Base-by-base conservation (phyloP, 64 coral and sea anemone species). In the Montipora capricornis region DNA sequence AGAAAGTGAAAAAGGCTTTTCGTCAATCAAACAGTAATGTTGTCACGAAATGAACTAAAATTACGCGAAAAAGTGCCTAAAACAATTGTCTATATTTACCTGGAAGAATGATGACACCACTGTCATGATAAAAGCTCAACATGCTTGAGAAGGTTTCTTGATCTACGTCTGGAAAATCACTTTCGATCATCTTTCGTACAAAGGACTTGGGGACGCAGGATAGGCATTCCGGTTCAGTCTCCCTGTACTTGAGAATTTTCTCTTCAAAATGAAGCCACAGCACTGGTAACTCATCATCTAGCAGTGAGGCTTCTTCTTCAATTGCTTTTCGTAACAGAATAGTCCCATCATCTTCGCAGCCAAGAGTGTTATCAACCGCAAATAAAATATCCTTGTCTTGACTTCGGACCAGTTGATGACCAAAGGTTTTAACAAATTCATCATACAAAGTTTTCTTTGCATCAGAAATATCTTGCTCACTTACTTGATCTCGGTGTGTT, bases 241-340 rank as follows among this genome's bases (percentile, higher is more conserved):
- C 69, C 20, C 81, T 80, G 46, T 44, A 84, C 74, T 90, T 90
- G 1, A 87, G 75, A 5, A 96, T 90, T 90, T 81, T 68, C 45
- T 96, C 95, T 84, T 96, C 95, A 67, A 92, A 90, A 50, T 96
- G 95, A 58, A 96, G 87, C 95, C 95, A 96, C 46, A 73, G 8
- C 0, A 93, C 78, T 5, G 91, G 95, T 8, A 93, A 71, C 47
- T 96, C 86, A 15, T 96, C 80, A n/a, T 92, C 73, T 11, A 83
- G 61, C 1, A 70, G 67, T n/a, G 81, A 90, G 0, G 91, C 91
- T 62, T 96, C 95, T 10, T 81, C 73, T 8, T 96, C 91, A 19
- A 96, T 96, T 20, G 82, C 50, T 14, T 80, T 87, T 51, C 64
- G 90, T 1, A 96, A 44, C 8, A 84, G 12, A 47, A 22, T 58